Percentiles rank a stretch among this genome's conserved stretches.
Evolutionary conservation across 2,797 vertebrate species (phyloP).

Genomic region (Carapus acus): DNA sequence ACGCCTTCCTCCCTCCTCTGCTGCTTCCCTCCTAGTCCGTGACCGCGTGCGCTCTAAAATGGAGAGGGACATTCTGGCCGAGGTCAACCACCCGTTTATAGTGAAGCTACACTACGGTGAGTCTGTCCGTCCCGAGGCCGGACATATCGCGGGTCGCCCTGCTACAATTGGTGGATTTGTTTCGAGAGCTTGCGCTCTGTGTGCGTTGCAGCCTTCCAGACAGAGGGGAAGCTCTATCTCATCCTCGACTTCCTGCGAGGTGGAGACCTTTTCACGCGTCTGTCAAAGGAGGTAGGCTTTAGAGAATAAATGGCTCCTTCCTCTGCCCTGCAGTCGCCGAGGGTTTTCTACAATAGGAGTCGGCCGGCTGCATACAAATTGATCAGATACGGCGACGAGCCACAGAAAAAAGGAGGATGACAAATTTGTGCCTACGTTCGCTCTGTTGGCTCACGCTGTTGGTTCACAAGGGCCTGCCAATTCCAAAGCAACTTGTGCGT

Average conservation of each 20-base stretch:
- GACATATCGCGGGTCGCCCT: too few species aligned
- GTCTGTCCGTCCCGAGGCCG: too few species aligned
- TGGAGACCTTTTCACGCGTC: slow-evolving; percentile 93
- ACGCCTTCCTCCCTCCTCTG: not conserved
- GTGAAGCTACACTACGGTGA: slow-evolving; percentile 96
- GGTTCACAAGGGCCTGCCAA: too few species aligned
- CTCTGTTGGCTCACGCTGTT: too few species aligned
- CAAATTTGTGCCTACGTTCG: too few species aligned
- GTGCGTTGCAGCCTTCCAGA: slow-evolving; percentile 61
- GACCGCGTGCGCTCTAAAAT: slow-evolving; percentile 94
- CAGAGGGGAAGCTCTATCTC: slow-evolving; percentile 94
- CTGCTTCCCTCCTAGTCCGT: slow-evolving; percentile 71
- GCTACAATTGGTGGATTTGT: too few species aligned
- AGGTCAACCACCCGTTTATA: slow-evolving; percentile 97
- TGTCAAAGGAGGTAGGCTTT: slow-evolving; percentile 88
- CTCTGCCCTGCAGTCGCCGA: not conserved
- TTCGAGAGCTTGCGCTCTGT: not conserved
- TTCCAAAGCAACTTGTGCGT: too few species aligned
- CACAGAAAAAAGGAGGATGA: too few species aligned
- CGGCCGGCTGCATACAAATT: too few species aligned
- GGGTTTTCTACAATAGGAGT: too few species aligned
- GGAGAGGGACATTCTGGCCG: slow-evolving; percentile 94
- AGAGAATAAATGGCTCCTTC: not conserved
- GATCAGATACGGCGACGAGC: too few species aligned
- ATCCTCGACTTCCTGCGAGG: slow-evolving; percentile 95